Percentiles rank a stretch among this genome's conserved stretches.
Conservation (phyloP, 2,797 vertebrate species). For the Philypnodon macrostomus region DNA sequence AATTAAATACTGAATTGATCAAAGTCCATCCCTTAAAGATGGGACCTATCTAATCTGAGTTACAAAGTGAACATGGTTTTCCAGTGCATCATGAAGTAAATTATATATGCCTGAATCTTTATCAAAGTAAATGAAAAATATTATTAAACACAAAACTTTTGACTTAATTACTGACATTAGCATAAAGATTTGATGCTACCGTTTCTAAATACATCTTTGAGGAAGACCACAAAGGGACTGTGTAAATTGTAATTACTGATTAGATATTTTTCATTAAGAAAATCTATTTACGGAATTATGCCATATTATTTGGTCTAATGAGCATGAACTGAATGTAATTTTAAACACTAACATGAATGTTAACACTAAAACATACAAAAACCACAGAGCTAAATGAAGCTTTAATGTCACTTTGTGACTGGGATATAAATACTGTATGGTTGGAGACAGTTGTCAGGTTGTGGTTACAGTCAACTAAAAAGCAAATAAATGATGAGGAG, state of each 20-base stretch:
- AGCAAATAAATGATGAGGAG: too few species aligned
- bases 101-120: conserved; percentile 45
- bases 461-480: conserved; percentile 30
- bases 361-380: conserved; percentile 20
- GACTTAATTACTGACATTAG: conserved; percentile 23
- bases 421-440: conserved; percentile 48
- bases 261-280: not conserved
- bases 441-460: conserved; percentile 31
- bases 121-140: conserved; percentile 8
- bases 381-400: conserved; percentile 24
- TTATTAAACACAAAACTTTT: conserved; percentile 23
- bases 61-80: conserved; percentile 25
- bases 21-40: conserved; percentile 24
- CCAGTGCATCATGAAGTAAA: conserved; percentile 47
- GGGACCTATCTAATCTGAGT: conserved; percentile 18
- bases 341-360: conserved; percentile 9
- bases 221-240: too few species aligned
- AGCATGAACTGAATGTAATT: not conserved
- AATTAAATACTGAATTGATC: conserved; percentile 51
- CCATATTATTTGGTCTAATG: conserved; percentile 1
- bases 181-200: too few species aligned
- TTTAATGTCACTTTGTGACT: conserved; percentile 39
- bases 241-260: not conserved
- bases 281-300: not conserved
- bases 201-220: too few species aligned